A percentile compares a stretch with the other conserved stretches of the same genome.
Evolutionary conservation across 23 tunicate species (phyloP).

Genomic region (Ciona savignyi): DNA sequence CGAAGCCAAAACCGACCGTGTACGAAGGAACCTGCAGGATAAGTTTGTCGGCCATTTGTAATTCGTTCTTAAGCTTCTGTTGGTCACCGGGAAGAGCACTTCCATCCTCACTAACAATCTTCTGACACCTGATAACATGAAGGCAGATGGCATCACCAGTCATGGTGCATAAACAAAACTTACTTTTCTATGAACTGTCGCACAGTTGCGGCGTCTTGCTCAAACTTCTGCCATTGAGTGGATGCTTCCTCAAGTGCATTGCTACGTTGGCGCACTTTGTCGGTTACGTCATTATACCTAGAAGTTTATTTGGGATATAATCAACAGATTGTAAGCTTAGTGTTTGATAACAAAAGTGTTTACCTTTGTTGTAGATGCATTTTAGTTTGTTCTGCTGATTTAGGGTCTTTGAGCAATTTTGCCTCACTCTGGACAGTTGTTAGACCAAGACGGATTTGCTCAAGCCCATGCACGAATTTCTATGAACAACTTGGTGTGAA

Average conservation of each 20-base stretch:
- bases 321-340: neutral
- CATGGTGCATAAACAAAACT: neutral
- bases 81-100: conserved; percentile 86
- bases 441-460: conserved; percentile 53
- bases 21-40: conserved; percentile 17
- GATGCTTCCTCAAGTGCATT: conserved; percentile 44
- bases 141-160: neutral
- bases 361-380: conserved; percentile 15
- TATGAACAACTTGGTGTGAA: no score
- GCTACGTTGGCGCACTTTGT: conserved; percentile 9
- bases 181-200: conserved; percentile 67
- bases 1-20: no score
- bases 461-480: conserved; percentile 65
- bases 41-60: conserved; percentile 42
- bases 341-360: neutral
- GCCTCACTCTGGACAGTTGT: conserved; percentile 69
- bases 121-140: conserved; percentile 49
- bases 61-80: conserved; percentile 43
- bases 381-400: conserved; percentile 19
- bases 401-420: conserved; percentile 59
- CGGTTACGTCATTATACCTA: conserved; percentile 54
- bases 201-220: conserved; percentile 27
- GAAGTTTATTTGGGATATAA: neutral
- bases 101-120: conserved; percentile 43
- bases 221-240: conserved; percentile 36